Conservation (phyloP, 1,140 invertebrate genomes). For the Mercenaria mercenaria region DNA sequence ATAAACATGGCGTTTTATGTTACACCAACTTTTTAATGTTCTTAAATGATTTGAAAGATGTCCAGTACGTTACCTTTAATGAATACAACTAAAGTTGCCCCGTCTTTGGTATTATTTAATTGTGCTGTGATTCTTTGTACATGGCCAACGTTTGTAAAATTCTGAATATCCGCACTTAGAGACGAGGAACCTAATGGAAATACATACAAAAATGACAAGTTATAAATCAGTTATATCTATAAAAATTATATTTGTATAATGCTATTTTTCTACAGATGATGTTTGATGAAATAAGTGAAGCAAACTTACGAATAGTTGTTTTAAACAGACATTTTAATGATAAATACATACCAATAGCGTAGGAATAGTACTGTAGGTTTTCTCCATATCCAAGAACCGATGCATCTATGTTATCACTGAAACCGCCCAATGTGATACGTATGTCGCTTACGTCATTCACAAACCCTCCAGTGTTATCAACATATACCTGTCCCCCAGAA, state of each 20-base stretch:
- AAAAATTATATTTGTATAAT: too few relatives aligned
- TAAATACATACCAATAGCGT: not conserved
- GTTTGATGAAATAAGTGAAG: too few relatives aligned
- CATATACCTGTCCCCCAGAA: not conserved
- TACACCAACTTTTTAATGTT: too few relatives aligned
- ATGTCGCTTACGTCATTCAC: not conserved
- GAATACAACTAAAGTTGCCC: not conserved
- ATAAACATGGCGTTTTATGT: too few relatives aligned
- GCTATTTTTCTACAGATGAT: too few relatives aligned
- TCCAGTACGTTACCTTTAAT: conserved; percentile 11
- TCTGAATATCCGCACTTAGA: not conserved
- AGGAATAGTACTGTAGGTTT: not conserved
- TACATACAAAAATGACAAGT: too few relatives aligned
- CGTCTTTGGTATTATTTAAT: not conserved
- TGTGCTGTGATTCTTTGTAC: not conserved
- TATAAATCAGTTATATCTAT: too few relatives aligned
- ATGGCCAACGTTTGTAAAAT: not conserved
- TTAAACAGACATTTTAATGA: too few relatives aligned
- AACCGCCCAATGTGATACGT: not conserved
- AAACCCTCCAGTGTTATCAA: not conserved
- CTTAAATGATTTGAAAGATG: too few relatives aligned
- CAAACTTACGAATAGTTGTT: too few relatives aligned
- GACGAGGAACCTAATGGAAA: not conserved
- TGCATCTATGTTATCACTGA: not conserved
- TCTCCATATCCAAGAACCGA: not conserved